Evolutionary conservation across 2,113 vertebrate species (phyloP).

Genomic region (Leucopsar rothschildi): DNA sequence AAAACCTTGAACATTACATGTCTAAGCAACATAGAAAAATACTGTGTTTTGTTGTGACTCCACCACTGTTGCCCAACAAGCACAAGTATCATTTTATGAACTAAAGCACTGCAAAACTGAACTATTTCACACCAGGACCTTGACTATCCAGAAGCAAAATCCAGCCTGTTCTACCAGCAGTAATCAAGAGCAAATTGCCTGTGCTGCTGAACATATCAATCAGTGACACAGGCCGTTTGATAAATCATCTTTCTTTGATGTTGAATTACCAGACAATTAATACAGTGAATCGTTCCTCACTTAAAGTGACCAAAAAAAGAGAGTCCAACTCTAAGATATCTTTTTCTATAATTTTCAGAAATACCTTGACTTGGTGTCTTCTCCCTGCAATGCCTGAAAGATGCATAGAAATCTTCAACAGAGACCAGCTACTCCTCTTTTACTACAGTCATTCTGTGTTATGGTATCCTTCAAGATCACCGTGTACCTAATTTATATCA

Average conservation of each 20-base stretch:
- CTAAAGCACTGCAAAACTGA: neutral
- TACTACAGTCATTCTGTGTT: neutral
- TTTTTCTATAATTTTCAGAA: neutral
- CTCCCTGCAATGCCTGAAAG: neutral
- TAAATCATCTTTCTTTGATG: fast-evolving
- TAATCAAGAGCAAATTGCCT: neutral
- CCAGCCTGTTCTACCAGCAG: neutral
- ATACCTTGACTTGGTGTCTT: neutral
- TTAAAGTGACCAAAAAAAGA: neutral
- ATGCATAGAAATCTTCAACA: neutral
- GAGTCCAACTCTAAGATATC: neutral
- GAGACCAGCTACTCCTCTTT: neutral
- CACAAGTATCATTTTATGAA: neutral
- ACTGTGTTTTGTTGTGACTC: neutral
- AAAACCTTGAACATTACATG: neutral
- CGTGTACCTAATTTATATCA: neutral
- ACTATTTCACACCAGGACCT: neutral
- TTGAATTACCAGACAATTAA: neutral
- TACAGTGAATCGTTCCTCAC: neutral
- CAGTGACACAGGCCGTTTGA: neutral
- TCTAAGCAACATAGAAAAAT: neutral
- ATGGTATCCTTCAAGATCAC: neutral
- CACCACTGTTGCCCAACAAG: neutral
- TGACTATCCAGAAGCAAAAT: neutral
- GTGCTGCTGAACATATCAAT: neutral